Base-by-base conservation (phyloP, 2,113 vertebrate genomes). In the Corythornis madagascariensis region DNA sequence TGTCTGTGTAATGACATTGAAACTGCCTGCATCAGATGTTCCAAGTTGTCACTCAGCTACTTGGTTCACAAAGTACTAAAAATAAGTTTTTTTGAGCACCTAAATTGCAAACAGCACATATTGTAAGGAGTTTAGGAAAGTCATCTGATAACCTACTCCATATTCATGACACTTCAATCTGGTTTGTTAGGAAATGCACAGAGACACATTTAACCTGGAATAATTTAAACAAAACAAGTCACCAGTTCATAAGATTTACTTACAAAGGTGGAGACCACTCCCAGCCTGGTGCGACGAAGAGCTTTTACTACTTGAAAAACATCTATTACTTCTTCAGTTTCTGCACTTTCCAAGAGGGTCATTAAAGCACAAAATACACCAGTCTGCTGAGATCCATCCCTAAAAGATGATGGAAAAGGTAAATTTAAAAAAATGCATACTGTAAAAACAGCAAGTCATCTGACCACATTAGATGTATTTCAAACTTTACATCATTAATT, bases 251-350 rank as follows among this genome's bases (percentile, higher is more conserved):
- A 40, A 47, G 2, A 57, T 67, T 45, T 86, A 98, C 98, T 98
- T 97, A 99, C 99, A 90, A 97, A 96, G 10, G 83, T 97, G 78
- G 95, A 20, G 29, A 99, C 35, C 97, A 99, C 97, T 81, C 97
- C 98, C 42, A 97, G 96, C 59, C 99, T 97, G 47, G 98, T 97
- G 89, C 97, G 99, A 61, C 98, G 99, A 50, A 99, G 96, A 63
- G 97, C 94, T 97, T 99, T 99, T 48, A 97, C 98, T 55, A 98
- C 98, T 94, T 99, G 99, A 95, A 99, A 99, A 93, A 99, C 97
- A 83, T 99, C 99, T 50, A 99, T 89, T 75, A 98, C 95, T 67
- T 98, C 99, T 97, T 99, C 99, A 8, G 75, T 98, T 76, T 98
- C 97, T n/a, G 98, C 98, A 47, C 98, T 98, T 95, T 99, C 99